Evolutionary conservation across 2,113 vertebrate species (phyloP).

Genomic region (Salvelinus namaycush): DNA sequence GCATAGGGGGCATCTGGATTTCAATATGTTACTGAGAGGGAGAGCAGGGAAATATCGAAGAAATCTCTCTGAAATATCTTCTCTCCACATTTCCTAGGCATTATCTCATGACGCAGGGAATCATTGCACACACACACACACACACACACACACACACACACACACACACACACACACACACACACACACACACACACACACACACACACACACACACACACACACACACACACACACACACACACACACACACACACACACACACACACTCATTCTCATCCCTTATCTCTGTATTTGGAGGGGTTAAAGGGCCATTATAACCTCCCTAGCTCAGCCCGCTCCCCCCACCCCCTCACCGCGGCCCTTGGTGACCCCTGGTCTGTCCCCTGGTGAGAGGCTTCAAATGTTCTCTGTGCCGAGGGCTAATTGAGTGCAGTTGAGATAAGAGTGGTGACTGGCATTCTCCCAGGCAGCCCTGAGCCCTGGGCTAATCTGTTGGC

Average conservation of each 20-base stretch:
- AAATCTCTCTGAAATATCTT: not conserved
- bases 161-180: no score
- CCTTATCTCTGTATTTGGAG: slow-evolving; percentile 37
- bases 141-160: slow-evolving; percentile 1
- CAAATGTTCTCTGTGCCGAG: slow-evolving; percentile 54
- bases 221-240: no score
- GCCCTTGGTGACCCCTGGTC: slow-evolving; percentile 46
- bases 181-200: no score
- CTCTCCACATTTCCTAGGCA: not conserved
- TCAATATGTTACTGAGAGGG: not conserved
- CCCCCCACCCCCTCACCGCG: slow-evolving; percentile 43
- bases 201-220: no score
- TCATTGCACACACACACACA: not conserved
- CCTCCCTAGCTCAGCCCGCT: slow-evolving; percentile 42
- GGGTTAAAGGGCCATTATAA: slow-evolving; percentile 61
- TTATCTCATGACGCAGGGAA: slow-evolving; percentile 12
- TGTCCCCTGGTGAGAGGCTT: slow-evolving; percentile 60
- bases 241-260: no score
- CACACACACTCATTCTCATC: not conserved
- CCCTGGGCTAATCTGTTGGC: slow-evolving; percentile 57
- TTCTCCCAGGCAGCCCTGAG: slow-evolving; percentile 1
- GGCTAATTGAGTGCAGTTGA: slow-evolving; percentile 68
- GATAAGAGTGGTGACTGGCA: slow-evolving; percentile 67
- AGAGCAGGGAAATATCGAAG: slow-evolving; percentile 1
- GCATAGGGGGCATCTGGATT: not conserved